These are phyloP conservation scores for Grammomys surdaster DNA, from an alignment of 2,113 vertebrate genomes.

Conservation along the genomic window DNA sequence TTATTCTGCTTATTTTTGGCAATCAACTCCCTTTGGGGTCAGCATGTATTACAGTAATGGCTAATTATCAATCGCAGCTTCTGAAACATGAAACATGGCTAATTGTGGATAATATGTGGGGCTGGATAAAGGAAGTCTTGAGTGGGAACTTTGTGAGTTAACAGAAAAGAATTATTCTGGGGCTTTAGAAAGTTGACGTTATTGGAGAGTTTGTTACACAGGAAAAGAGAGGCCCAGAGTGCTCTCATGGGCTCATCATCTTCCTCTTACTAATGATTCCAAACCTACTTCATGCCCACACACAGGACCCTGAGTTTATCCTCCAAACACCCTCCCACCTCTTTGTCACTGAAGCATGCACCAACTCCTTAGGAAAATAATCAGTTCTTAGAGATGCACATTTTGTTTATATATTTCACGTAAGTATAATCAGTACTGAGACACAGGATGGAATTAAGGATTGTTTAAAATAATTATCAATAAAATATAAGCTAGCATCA, in stretches of 20 bases:
- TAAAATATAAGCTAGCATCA: not conserved
- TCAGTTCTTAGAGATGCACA: not conserved
- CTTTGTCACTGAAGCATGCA: too few species aligned
- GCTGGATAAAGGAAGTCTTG: conserved; percentile 62
- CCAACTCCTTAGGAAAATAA: conserved; percentile 20
- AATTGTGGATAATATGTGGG: conserved; percentile 64
- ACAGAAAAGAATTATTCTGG: conserved; percentile 70
- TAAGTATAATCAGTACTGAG: not conserved
- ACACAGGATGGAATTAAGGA: not conserved
- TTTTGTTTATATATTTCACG: conserved; percentile 40
- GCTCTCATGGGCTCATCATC: not conserved
- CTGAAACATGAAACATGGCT: conserved; percentile 69
- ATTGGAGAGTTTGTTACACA: conserved; percentile 25
- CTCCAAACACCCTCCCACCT: not conserved
- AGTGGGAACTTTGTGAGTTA: conserved; percentile 48
- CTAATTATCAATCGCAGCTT: conserved; percentile 68
- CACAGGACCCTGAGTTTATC: not conserved
- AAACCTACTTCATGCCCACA: not conserved
- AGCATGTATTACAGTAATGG: conserved; percentile 49
- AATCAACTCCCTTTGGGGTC: conserved; percentile 56
- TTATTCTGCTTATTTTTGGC: conserved; percentile 79
- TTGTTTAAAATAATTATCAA: conserved; percentile 5
- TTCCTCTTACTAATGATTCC: not conserved
- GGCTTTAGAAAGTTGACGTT: conserved; percentile 36
- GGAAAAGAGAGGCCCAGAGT: not conserved